Conservation (phyloP, 2,113 vertebrate genomes). For the Cyprinodon tularosa region DNA sequence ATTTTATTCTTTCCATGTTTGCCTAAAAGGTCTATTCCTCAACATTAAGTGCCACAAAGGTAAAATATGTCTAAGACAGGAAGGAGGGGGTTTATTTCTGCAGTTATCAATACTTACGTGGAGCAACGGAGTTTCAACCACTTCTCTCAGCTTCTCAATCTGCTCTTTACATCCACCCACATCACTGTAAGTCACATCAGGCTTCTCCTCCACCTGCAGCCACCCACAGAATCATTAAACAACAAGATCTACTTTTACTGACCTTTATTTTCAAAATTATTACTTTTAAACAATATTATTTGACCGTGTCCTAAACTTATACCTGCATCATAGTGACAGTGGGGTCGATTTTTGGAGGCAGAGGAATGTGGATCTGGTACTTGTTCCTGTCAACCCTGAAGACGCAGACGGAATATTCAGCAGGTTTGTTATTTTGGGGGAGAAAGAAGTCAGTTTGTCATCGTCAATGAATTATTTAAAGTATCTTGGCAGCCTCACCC, state of each 20-base stretch:
- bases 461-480: not conserved
- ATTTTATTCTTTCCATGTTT: not conserved
- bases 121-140: constrained; percentile 96
- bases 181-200: constrained; percentile 98
- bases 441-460: not conserved
- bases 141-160: constrained; percentile 97
- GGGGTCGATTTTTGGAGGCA: constrained; percentile 98
- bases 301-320: not conserved
- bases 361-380: constrained; percentile 98
- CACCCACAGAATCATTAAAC: not conserved
- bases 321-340: constrained; percentile 99
- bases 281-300: not conserved
- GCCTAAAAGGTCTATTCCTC: not conserved
- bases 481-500: constrained; percentile 81
- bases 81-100: not conserved
- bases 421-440: not conserved
- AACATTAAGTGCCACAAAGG: no score
- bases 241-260: not conserved
- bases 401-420: constrained; percentile 5
- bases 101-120: constrained; percentile 83
- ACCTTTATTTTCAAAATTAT: not conserved
- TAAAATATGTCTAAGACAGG: not conserved
- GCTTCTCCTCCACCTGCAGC: constrained; percentile 95
- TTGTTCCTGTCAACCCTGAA: constrained; percentile 97
- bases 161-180: constrained; percentile 99